phyloP scores from a whole-genome alignment of 1,140 invertebrate genomes.

The Papilio dardanus region DNA sequence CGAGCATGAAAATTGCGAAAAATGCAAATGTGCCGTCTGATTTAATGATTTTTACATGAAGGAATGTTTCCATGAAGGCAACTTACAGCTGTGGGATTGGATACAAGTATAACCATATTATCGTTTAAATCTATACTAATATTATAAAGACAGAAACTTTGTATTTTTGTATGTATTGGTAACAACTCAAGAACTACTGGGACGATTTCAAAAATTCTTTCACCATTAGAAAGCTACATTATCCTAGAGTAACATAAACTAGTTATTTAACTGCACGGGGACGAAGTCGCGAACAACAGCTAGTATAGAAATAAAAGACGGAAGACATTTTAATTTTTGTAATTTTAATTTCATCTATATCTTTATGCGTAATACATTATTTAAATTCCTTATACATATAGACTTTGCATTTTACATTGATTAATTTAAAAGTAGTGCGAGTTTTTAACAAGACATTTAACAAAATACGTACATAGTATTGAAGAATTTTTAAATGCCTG shows the following conservation, averaged over 20 bases:
- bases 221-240: too few relatives aligned
- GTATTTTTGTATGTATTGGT: too few relatives aligned
- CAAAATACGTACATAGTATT: not conserved
- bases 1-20: too few relatives aligned
- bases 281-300: too few relatives aligned
- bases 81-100: not conserved
- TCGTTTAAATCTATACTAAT: too few relatives aligned
- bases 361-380: not conserved
- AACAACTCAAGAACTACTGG: too few relatives aligned
- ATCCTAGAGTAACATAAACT: too few relatives aligned
- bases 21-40: too few relatives aligned
- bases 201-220: too few relatives aligned
- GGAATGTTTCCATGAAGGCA: not conserved
- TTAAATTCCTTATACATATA: not conserved
- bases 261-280: too few relatives aligned
- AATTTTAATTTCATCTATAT: conserved; percentile 8
- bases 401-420: not conserved
- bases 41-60: not conserved
- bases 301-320: not conserved
- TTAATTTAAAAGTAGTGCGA: not conserved
- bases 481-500: not conserved
- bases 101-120: too few relatives aligned
- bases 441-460: not conserved
- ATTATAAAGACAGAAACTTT: too few relatives aligned
- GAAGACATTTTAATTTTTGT: not conserved